Evolutionary conservation across 2,113 vertebrate genomes (phyloP).

Genomic region (Heterocephalus glaber): DNA sequence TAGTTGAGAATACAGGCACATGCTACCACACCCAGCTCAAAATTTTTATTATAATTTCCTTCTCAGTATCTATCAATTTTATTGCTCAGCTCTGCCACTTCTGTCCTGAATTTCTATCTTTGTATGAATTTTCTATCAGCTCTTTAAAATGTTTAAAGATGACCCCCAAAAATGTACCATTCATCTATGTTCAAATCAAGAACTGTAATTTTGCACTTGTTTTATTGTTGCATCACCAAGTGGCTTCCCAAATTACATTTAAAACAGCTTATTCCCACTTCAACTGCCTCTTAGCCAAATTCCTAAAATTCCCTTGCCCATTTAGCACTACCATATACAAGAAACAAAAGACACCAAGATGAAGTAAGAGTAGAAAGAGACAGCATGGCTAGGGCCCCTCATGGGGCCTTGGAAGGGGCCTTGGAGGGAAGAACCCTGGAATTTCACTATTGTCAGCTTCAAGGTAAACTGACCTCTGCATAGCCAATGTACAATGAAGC

Average conservation of each 20-base stretch:
- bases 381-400: neutral
- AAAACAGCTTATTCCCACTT: neutral
- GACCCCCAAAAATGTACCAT: neutral
- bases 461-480: neutral
- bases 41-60: neutral
- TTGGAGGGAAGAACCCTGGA: neutral
- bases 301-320: neutral
- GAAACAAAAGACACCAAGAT: neutral
- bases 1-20: neutral
- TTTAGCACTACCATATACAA: neutral
- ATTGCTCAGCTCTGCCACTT: constrained; percentile 9
- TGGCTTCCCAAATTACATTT: neutral
- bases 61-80: neutral
- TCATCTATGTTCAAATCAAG: neutral
- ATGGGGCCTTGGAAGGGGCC: neutral
- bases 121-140: constrained; percentile 23
- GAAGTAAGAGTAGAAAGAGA: neutral
- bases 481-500: neutral
- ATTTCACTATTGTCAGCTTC: neutral
- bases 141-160: constrained; percentile 21
- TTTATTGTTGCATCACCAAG: neutral
- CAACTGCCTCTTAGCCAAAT: neutral
- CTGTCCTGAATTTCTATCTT: constrained; percentile 11
- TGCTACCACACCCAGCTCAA: neutral
- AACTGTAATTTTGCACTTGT: constrained; percentile 12